Conservation (phyloP, 2,113 vertebrate genomes). For the Neomonachus schauinslandi region DNA sequence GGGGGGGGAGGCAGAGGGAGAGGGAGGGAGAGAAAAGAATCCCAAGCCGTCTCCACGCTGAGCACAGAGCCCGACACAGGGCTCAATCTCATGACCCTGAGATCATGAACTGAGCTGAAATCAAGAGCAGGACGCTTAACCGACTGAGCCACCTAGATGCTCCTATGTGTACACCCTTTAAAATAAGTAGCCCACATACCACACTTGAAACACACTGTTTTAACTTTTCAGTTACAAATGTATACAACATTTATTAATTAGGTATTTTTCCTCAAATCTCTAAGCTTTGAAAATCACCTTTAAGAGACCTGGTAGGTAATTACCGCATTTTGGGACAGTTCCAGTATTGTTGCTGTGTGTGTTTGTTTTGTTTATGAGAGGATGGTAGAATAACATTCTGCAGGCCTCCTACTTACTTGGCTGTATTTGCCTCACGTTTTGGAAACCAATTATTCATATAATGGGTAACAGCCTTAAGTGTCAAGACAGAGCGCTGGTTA, state of each 20-base stretch:
- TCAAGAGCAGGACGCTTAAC: not conserved
- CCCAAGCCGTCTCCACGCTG: not conserved
- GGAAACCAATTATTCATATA: slow-evolving; percentile 71
- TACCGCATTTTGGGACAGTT: not conserved
- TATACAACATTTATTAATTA: not conserved
- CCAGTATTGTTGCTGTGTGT: slow-evolving; percentile 13
- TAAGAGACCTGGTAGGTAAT: not conserved
- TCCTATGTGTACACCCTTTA: not conserved
- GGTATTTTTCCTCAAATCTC: not conserved
- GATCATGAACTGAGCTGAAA: not conserved
- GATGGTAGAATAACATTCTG: slow-evolving; percentile 2
- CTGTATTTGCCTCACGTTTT: slow-evolving; percentile 23
- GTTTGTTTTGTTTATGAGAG: slow-evolving; percentile 31
- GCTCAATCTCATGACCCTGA: not conserved
- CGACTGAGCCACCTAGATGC: not conserved
- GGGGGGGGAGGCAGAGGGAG: too few species aligned
- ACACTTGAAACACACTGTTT: not conserved
- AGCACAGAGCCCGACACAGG: not conserved
- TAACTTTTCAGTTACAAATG: not conserved
- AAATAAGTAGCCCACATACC: not conserved
- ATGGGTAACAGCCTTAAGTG: slow-evolving; percentile 71
- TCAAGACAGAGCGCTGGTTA: slow-evolving; percentile 71
- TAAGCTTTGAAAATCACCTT: slow-evolving; percentile 16
- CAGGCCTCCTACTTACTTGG: slow-evolving; percentile 67
- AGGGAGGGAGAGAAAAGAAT: not conserved